Base-by-base conservation (phyloP, 2,888 invertebrate species). In the Neocrepidodera transversa region DNA sequence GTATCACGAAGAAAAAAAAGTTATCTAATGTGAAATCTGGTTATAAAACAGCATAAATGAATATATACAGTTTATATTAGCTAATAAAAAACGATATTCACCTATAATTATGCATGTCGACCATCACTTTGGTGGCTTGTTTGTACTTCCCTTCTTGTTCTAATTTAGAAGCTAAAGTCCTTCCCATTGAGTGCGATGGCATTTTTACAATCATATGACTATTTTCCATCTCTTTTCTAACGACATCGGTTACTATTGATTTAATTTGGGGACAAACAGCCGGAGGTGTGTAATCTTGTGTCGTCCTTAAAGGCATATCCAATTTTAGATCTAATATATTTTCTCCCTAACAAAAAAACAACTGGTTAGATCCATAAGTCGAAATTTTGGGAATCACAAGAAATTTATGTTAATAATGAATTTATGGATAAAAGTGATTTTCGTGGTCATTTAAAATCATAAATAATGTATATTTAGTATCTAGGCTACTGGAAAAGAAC, bases 271-370 rank as follows among this genome's bases (percentile, higher is more conserved):
- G 89, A n/a, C 89, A 88, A 45, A 89, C 85, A 0, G 82, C 80
- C 0, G 90, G 90, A 36, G 86, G 86, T 64, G 85, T 85, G 79
- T 92, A 92, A 71, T 88, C 86, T 68, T 89, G 82, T 0, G 92
- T 92, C 56, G 92, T 92, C 72, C 90, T 78, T 49, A 87, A 85
- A 35, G 91, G 90, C 83, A 90, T 86, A 72, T 92, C 89, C 65
- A 93, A 81, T 71, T 88, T 86, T 66, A 93, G 82, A 71, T 87
- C 85, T 66, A 93, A 80, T 62, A 93, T 86, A 80, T 91, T 90
- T 77, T 92, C 91, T 38, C 74, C 76, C 79, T 79, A 62, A 54
- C 73, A 70, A 42, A 7, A 53, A 56, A 56, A 14, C 23, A 23
- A n/a, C n/a, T n/a, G n/a, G n/a, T n/a, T n/a, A n/a, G n/a, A n/a